A percentile compares a stretch with the other conserved stretches of the same genome.
phyloP scores from a whole-genome alignment of 2,888 invertebrate species.

The Andricus curvator region DNA sequence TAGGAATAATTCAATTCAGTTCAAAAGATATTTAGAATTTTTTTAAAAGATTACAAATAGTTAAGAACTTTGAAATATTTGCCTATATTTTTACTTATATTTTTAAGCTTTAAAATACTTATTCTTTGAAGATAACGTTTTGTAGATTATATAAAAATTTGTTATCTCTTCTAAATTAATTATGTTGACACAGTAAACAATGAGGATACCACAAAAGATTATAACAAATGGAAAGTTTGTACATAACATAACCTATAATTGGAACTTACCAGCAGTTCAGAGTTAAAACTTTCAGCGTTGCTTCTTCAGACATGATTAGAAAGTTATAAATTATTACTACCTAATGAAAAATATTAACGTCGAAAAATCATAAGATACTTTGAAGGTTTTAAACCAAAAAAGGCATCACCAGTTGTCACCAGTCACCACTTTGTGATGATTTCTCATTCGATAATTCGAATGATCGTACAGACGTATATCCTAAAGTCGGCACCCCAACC shows the following conservation, averaged over 20 bases:
- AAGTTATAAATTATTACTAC: neutral
- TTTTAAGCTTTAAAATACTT: too few relatives aligned
- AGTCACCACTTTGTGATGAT: too few relatives aligned
- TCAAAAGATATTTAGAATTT: too few relatives aligned
- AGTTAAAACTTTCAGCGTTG: conserved; percentile 63
- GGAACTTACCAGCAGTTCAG: conserved; percentile 72
- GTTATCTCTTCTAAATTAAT: neutral
- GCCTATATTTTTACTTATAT: too few relatives aligned
- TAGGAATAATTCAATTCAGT: too few relatives aligned
- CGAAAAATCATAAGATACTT: neutral
- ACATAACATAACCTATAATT: conserved; percentile 24
- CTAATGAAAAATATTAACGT: neutral
- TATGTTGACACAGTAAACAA: neutral
- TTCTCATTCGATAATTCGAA: too few relatives aligned
- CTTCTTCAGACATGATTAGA: conserved; percentile 56
- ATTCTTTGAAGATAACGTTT: neutral
- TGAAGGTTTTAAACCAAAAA: neutral
- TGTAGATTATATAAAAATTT: neutral
- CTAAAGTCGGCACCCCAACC: too few relatives aligned
- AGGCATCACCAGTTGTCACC: too few relatives aligned
- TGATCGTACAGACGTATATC: too few relatives aligned
- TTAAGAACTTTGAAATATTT: too few relatives aligned
- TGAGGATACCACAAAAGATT: neutral
- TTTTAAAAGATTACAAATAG: too few relatives aligned
- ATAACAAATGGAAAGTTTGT: conserved; percentile 25